Conservation (phyloP, 2,797 vertebrate species). For the Glyptemys insculpta region DNA sequence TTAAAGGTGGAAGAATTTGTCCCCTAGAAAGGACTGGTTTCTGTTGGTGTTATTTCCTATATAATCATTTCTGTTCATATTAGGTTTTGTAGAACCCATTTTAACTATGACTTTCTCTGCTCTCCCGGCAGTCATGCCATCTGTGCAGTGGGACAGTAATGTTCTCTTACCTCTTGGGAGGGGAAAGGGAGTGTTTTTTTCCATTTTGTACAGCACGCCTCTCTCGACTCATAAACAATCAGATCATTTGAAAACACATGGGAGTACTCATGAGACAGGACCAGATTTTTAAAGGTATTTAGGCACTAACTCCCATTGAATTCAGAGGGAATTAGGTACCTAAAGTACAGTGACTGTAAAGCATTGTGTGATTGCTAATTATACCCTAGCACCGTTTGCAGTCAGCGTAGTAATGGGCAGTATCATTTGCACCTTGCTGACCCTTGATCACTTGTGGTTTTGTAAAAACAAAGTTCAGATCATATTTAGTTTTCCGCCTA, state of each 20-base stretch:
- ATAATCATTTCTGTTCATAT: not conserved
- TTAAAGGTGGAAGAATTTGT: slow-evolving; percentile 1
- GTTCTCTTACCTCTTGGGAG: not conserved
- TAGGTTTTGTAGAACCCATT: not conserved
- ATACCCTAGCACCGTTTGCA: not conserved
- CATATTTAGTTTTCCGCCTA: not conserved
- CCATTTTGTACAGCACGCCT: not conserved
- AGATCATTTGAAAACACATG: not conserved
- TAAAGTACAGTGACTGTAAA: not conserved
- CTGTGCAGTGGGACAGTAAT: not conserved
- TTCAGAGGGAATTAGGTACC: not conserved
- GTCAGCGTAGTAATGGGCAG: not conserved
- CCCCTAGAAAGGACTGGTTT: not conserved
- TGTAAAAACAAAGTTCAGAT: not conserved
- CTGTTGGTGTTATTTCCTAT: not conserved
- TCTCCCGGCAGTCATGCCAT: not conserved
- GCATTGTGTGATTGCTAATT: not conserved
- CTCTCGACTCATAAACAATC: not conserved
- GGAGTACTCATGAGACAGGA: not conserved
- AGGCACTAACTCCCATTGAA: not conserved
- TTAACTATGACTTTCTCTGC: not conserved
- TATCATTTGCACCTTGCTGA: not conserved
- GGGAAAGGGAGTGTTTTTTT: not conserved
- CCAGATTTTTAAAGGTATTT: not conserved
- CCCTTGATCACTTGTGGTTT: not conserved